Percentiles rank a stretch among this genome's conserved stretches.
phyloP scores from a whole-genome alignment of 2,113 vertebrate genomes.

The Lycaon pictus region DNA sequence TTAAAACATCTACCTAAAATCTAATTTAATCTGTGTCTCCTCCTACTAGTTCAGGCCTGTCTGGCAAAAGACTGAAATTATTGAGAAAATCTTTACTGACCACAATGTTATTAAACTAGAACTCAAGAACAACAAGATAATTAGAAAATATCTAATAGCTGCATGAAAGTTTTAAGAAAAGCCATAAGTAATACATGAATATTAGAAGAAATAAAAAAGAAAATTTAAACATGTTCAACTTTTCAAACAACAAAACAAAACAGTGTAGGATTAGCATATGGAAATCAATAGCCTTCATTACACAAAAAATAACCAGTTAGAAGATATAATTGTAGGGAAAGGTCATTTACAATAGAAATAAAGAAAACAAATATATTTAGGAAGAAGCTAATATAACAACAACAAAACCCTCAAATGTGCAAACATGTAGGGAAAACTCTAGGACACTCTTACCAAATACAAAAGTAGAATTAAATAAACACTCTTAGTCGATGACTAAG shows the following conservation, averaged over 20 bases:
- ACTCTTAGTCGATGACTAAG: neutral
- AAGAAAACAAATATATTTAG: neutral
- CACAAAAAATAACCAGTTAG: neutral
- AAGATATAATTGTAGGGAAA: neutral
- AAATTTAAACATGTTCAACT: neutral
- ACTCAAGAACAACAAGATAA: neutral
- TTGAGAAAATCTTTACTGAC: neutral
- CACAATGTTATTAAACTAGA: slow-evolving; percentile 1
- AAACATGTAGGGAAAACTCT: neutral
- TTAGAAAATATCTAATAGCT: neutral
- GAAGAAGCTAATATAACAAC: neutral
- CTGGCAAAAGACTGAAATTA: neutral
- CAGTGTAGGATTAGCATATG: neutral
- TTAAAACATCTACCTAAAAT: neutral
- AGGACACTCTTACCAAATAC: neutral
- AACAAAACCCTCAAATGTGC: neutral
- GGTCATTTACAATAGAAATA: neutral
- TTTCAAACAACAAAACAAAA: neutral
- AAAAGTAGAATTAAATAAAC: neutral
- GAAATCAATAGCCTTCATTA: neutral
- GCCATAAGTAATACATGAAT: neutral
- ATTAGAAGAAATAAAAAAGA: neutral
- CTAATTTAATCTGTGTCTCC: neutral
- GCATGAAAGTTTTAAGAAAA: neutral
- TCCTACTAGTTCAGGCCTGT: neutral